Base-by-base conservation (phyloP, 2,797 vertebrate genomes). In the Sebastes flavidus region DNA sequence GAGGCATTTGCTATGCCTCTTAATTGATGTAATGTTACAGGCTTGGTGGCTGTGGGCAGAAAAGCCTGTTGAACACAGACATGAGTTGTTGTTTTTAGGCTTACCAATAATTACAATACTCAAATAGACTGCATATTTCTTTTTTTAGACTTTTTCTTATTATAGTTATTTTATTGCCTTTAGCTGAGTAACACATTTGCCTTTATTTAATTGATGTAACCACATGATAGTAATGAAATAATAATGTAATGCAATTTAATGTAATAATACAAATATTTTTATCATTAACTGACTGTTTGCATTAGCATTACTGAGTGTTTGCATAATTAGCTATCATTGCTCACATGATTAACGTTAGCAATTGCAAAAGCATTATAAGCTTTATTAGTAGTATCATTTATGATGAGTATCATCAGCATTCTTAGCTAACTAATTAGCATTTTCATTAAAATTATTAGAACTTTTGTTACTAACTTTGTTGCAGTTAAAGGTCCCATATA, bases 21-120 rank as follows among this genome's bases (percentile, higher is more conserved):
- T 59, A 42, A 52, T 25, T 85, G 54, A 3, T 56, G 20, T 52
- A n/a, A 18, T 46, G 42, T 16, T 30, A 16, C 5, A 42, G 32
- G 59, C 11, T 62, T 52, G 18, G 16, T 42, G 30, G 5, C 38
- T 66, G 12, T 54, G 13, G 6, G 25, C 3, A 46, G 56, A 81
- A 69, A 83, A 75, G 29, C 52, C 27, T 54, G 72, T 78, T 89
- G 59, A 68, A 54, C 29, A 59, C 22, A 69, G 24, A 67, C 14
- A 60, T 10, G 4, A 63, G 5, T n/a, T 55, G 1, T 52, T 30
- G 7, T 38, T 56, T 72, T 65, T 13, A 25, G 29, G 34, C 32
- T 77, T 62, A 16, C 7, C 22, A 24, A 9, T 1, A 52, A 42
- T 2, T 5, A 25, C 12, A 36, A 18, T 2, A 36, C 29, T 18